Conservation (phyloP, 2,113 vertebrate genomes). For the Benitochromis conjunctus region DNA sequence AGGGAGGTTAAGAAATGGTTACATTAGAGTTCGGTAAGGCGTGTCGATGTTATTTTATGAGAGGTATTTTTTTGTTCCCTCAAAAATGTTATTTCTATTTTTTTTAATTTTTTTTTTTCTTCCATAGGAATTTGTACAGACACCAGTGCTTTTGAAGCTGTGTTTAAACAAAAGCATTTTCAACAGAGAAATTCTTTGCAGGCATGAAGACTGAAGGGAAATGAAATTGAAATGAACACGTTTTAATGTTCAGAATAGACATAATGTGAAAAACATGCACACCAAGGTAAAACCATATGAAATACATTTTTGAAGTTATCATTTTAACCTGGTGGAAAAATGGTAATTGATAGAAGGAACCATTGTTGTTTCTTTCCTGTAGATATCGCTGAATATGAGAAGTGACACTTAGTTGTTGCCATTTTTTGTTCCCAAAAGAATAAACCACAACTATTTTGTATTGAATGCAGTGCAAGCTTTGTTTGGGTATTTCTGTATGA, state of each 20-base stretch:
- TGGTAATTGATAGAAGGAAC: slow-evolving; percentile 57
- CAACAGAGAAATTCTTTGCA: slow-evolving; percentile 58
- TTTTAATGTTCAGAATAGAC: slow-evolving; percentile 72
- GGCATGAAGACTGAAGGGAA: slow-evolving; percentile 69
- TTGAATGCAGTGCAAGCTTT: slow-evolving; percentile 43
- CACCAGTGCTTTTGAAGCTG: slow-evolving; percentile 53
- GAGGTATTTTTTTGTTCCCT: slow-evolving; percentile 1
- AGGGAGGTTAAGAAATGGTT: slow-evolving; percentile 1
- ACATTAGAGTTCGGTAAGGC: slow-evolving; percentile 12
- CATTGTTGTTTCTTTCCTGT: slow-evolving; percentile 62
- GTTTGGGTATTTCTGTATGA: slow-evolving; percentile 14
- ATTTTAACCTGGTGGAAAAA: slow-evolving; percentile 42
- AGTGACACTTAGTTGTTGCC: slow-evolving; percentile 72
- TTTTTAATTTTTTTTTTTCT: slow-evolving; percentile 66
- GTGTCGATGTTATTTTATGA: slow-evolving; percentile 40
- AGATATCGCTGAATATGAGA: slow-evolving; percentile 63
- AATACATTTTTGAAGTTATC: slow-evolving; percentile 48
- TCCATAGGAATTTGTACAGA: slow-evolving; percentile 64
- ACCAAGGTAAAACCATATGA: slow-evolving; percentile 30
- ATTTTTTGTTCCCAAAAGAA: slow-evolving; percentile 72
- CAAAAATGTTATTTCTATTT: slow-evolving; percentile 54
- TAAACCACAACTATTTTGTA: slow-evolving; percentile 75
- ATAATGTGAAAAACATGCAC: slow-evolving; percentile 39
- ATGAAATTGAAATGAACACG: slow-evolving; percentile 66
- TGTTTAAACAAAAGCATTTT: slow-evolving; percentile 50